A percentile compares a stretch with the other conserved stretches of the same genome.
Conservation (phyloP, 2,113 vertebrate genomes). For the Trematocara variabile region DNA sequence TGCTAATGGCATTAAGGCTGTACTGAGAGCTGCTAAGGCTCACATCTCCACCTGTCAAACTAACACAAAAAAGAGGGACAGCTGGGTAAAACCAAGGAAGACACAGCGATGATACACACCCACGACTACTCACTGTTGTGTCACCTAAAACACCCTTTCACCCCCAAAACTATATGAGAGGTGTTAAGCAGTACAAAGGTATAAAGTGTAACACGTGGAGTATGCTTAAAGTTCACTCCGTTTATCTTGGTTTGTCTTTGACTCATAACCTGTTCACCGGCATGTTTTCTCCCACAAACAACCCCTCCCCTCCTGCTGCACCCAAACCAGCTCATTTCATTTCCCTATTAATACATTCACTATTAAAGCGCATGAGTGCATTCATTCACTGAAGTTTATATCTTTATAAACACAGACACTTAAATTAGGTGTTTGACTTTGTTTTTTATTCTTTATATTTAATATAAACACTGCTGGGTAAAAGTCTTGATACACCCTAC, state of each 20-base stretch:
- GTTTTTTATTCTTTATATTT: background rate
- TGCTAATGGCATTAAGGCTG: constrained; percentile 36
- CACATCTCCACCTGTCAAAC: background rate
- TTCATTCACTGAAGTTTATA: background rate
- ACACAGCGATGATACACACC: background rate
- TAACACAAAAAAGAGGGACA: background rate
- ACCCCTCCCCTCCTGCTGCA: background rate
- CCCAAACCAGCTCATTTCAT: background rate
- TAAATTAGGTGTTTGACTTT: background rate
- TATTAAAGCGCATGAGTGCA: background rate
- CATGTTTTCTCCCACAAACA: background rate
- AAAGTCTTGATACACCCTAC: background rate
- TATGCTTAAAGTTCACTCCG: background rate
- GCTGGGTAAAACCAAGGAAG: background rate
- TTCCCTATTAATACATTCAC: background rate
- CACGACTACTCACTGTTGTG: background rate
- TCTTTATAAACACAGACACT: background rate
- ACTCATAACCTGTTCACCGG: background rate
- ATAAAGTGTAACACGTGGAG: background rate
- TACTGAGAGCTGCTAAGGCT: background rate
- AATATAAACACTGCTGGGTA: background rate
- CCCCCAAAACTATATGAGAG: background rate
- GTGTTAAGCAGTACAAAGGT: background rate
- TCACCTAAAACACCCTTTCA: background rate
- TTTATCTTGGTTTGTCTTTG: background rate